These are phyloP conservation scores for Chrysolina americana DNA, from an alignment of 2,888 invertebrate species.

Conservation along the genomic window DNA sequence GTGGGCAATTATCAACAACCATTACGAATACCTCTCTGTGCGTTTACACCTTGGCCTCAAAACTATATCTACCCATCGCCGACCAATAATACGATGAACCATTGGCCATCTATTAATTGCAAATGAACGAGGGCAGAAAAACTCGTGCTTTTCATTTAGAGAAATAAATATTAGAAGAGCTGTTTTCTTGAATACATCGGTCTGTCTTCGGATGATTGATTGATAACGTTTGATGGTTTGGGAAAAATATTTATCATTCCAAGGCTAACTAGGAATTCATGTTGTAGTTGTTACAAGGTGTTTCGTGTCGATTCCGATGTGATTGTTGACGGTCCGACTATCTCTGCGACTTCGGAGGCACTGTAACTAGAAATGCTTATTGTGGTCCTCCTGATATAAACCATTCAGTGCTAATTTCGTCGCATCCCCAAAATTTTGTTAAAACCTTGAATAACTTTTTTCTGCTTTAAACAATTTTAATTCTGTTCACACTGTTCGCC, in stretches of 20 bases:
- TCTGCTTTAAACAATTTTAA: no score
- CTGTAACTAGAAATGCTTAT: no score
- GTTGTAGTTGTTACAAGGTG: no score
- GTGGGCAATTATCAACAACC: slow-evolving; percentile 10
- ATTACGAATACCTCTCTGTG: slow-evolving; percentile 9
- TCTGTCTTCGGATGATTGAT: not conserved
- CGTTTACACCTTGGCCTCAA: slow-evolving; percentile 19
- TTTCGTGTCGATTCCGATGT: no score
- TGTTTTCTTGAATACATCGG: not conserved
- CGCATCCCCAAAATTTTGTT: no score
- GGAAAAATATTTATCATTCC: not conserved
- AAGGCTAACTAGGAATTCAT: not conserved
- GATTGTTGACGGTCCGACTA: no score
- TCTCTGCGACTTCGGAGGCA: no score
- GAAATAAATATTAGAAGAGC: not conserved
- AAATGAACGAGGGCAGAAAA: slow-evolving; percentile 6
- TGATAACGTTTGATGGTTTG: no score
- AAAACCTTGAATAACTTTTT: no score
- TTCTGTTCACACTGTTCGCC: no score
- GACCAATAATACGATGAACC: not conserved
- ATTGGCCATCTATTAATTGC: slow-evolving; percentile 2
- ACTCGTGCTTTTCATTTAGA: not conserved
- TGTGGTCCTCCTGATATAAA: no score
- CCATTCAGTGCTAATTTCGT: no score
- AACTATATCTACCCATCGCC: not conserved